A percentile compares a stretch with the other conserved stretches of the same genome.
phyloP scores from a whole-genome alignment of 2,888 invertebrate species.

The Lordiphosa andalusiaca region DNA sequence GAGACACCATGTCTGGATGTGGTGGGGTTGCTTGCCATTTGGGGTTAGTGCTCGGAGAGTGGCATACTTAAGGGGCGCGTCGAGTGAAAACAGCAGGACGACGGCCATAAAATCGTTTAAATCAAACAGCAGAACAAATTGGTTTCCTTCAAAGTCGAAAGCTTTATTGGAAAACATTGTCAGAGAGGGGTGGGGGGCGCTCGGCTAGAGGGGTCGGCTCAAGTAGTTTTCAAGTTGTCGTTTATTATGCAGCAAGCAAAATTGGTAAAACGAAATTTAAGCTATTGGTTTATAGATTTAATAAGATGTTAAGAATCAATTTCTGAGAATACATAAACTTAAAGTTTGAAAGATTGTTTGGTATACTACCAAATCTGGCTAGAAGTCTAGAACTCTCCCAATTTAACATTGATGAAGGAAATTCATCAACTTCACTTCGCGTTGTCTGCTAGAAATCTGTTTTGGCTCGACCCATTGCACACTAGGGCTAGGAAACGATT shows the following conservation, averaged over 20 bases:
- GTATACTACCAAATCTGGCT: too few relatives aligned
- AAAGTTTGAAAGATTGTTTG: neutral
- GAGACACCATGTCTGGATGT: slow-evolving; percentile 2
- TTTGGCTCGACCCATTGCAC: too few relatives aligned
- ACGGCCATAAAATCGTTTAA: slow-evolving; percentile 75
- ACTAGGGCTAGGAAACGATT: too few relatives aligned
- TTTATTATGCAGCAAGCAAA: slow-evolving; percentile 2
- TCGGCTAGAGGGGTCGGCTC: neutral
- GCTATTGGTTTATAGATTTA: neutral
- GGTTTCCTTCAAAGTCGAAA: slow-evolving; percentile 74
- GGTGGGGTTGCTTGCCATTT: slow-evolving; percentile 12
- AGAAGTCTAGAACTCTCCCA: too few relatives aligned
- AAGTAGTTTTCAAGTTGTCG: slow-evolving; percentile 11
- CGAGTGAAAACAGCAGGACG: slow-evolving; percentile 71
- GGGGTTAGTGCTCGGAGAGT: slow-evolving; percentile 35
- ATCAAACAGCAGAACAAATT: slow-evolving; percentile 76
- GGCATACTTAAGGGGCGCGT: slow-evolving; percentile 75
- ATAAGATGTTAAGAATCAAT: neutral
- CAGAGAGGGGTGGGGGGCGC: too few relatives aligned
- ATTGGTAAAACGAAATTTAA: neutral
- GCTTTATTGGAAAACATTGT: slow-evolving; percentile 48
- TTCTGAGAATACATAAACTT: neutral
- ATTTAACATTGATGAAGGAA: too few relatives aligned
- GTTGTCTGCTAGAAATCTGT: too few relatives aligned
- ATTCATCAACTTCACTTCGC: too few relatives aligned